Base-by-base conservation (phyloP, 1,140 invertebrate species). In the Atopsyche davidsoni region DNA sequence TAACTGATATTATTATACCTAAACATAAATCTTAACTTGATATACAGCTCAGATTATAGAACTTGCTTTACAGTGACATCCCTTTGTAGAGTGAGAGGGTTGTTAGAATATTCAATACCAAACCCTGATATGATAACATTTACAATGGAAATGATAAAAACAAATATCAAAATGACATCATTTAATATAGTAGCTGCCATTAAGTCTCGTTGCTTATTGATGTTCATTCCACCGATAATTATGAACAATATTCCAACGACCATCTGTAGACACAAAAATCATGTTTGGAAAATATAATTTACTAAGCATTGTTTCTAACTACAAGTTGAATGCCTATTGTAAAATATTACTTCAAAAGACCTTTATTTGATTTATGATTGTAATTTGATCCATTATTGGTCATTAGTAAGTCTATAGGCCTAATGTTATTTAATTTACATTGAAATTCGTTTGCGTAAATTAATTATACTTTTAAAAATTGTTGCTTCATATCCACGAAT, bases 51-150 rank as follows among this genome's bases (percentile, higher is more conserved):
- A n/a, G n/a, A n/a, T n/a, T n/a, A n/a, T n/a, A n/a, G n/a, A n/a
- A n/a, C n/a, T 13, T 23, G 40, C 19, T 50, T 42, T 11, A 19
- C 1, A 1, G 48, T 21, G 11, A 36, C 2, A 13, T 57, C 51
- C 13, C 69, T 60, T 51, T 73, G 68, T 35, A 73, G 61, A 35
- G 68, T 61, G 9, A 81, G 63, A 2, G 80, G 79, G 61, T 75
- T 78, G 57, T 78, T 83, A 3, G 80, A 80, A 65, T 82, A 81
- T 64, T 88, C 83, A 53, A 90, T 85, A 32, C 86, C 86, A 61
- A 90, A 89, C 21, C 82, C 83, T 28, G 85, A 87, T 60, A 89
- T 87, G 10, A 89, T 76, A 35, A 90, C 79, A 63, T 90, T 90
- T 13, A 83, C 73, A 23, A 87, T 72, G 11, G 85, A 85, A 64